These are phyloP conservation scores for Cheilosia pagana DNA, from an alignment of 2,888 invertebrate species.

Conservation along the genomic window DNA sequence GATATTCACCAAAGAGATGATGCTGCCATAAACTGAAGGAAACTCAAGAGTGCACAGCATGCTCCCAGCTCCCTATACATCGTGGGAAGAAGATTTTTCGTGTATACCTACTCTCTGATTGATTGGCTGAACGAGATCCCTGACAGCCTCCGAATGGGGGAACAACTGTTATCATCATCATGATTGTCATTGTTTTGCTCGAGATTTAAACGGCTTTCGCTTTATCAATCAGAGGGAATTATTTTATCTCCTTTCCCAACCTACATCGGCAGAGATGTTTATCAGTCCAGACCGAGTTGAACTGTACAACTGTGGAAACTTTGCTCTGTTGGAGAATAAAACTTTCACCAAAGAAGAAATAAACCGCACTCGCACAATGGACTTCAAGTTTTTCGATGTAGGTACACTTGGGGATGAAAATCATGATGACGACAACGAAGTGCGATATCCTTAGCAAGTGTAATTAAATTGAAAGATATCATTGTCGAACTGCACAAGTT, in stretches of 20 bases:
- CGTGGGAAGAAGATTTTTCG: constrained; percentile 30
- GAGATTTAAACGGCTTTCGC: constrained; percentile 45
- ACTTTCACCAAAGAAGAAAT: constrained; percentile 42
- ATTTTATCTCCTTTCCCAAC: constrained; percentile 41
- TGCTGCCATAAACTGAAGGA: constrained; percentile 25
- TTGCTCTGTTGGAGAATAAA: not conserved
- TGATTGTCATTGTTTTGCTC: constrained; percentile 46
- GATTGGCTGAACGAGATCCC: constrained; percentile 57
- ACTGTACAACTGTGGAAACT: constrained; percentile 52
- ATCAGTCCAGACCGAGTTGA: constrained; percentile 1
- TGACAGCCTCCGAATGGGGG: constrained; percentile 45
- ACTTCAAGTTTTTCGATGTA: constrained; percentile 19
- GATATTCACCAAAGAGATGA: constrained; percentile 35
- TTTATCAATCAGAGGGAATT: constrained; percentile 62
- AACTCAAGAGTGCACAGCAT: constrained; percentile 21
- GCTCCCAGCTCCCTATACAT: not conserved
- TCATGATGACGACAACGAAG: not conserved
- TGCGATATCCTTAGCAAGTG: constrained; percentile 29
- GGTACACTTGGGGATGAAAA: not conserved
- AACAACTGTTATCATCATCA: constrained; percentile 39
- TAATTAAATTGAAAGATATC: constrained; percentile 64
- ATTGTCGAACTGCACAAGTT: constrained; percentile 1
- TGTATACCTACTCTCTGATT: constrained; percentile 56
- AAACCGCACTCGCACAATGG: constrained; percentile 15
- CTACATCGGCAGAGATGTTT: not conserved